phyloP scores from a whole-genome alignment of 2,113 vertebrate genomes.

The Nibea coibor region DNA sequence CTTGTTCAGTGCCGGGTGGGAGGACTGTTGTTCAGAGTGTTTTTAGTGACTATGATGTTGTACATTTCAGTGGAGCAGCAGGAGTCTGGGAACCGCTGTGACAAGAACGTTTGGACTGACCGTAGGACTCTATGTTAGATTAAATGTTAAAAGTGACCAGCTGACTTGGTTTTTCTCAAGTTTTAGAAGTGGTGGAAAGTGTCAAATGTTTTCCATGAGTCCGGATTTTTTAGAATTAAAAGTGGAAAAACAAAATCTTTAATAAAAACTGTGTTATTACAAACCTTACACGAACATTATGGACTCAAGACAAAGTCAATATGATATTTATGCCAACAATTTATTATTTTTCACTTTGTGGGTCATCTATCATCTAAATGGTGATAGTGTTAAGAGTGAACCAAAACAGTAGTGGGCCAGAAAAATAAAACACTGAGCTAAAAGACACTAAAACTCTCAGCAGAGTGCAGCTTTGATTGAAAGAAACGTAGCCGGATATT shows the following conservation, averaged over 20 bases:
- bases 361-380: not conserved
- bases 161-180: not conserved
- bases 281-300: not conserved
- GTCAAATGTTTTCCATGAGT: not conserved
- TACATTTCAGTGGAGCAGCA: conserved; percentile 12
- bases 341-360: no score
- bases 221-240: not conserved
- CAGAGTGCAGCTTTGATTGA: not conserved
- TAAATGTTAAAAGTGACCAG: not conserved
- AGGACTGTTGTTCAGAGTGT: conserved; percentile 16
- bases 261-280: no score
- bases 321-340: not conserved
- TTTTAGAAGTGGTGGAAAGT: not conserved
- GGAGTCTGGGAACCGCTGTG: conserved; percentile 23
- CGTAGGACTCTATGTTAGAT: conserved; percentile 10
- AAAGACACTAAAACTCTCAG: not conserved
- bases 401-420: not conserved
- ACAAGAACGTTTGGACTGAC: conserved; percentile 27
- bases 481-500: not conserved
- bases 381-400: not conserved
- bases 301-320: not conserved
- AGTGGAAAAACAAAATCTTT: not conserved
- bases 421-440: not conserved
- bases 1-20: not conserved
- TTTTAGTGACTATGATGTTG: conserved; percentile 45